phyloP scores from a whole-genome alignment of 2,113 vertebrate genomes.

The Desmodus rotundus region DNA sequence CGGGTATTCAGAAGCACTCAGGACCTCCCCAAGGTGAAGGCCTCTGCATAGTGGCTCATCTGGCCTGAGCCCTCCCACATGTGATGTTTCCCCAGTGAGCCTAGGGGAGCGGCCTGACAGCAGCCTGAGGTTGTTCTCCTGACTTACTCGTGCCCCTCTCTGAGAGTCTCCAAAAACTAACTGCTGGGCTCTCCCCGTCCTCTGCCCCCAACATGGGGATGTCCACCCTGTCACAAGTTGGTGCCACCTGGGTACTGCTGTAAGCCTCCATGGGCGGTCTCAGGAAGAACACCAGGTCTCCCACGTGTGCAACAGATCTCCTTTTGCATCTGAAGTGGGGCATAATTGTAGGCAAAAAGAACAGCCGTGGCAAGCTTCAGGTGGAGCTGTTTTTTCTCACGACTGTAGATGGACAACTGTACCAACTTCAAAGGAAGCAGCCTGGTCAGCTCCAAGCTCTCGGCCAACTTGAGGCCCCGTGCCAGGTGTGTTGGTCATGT shows the following conservation, averaged over 20 bases:
- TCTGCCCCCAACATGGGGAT: not conserved
- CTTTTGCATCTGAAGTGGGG: not conserved
- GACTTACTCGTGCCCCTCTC: too few relatives aligned
- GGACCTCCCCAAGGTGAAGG: not conserved
- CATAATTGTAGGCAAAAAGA: constrained; percentile 36
- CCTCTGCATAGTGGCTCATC: not conserved
- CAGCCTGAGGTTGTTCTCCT: not conserved
- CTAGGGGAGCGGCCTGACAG: not conserved
- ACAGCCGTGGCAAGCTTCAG: constrained; percentile 43
- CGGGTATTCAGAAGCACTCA: not conserved
- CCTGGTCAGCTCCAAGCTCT: constrained; percentile 41
- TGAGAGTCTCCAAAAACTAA: not conserved
- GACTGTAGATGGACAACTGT: constrained; percentile 31
- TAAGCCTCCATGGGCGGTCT: not conserved
- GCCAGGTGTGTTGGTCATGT: not conserved
- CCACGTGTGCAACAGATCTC: not conserved
- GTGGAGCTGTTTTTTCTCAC: not conserved
- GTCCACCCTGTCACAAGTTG: not conserved
- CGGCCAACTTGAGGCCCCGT: accelerated
- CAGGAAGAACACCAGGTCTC: not conserved
- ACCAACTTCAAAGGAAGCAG: constrained; percentile 42
- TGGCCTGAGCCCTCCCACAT: not conserved
- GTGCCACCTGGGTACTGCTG: not conserved
- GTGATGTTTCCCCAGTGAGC: not conserved
- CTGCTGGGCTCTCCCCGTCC: not conserved